Conservation (phyloP, 2,888 invertebrate species). For the Blomia tropicalis region DNA sequence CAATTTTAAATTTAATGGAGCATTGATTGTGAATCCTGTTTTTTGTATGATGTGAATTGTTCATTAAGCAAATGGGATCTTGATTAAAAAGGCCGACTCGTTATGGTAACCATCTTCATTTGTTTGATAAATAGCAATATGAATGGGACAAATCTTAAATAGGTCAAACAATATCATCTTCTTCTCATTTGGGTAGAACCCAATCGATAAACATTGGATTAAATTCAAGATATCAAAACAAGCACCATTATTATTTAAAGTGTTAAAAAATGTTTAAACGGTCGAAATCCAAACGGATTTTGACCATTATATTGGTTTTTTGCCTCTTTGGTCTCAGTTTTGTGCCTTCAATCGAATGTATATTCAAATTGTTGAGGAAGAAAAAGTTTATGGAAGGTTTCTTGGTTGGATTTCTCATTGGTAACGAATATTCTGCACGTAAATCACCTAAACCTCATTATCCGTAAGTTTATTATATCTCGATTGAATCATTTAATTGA, state of each 20-base stretch:
- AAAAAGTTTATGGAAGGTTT: slow-evolving; percentile 16
- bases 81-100: neutral
- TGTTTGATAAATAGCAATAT: too few relatives aligned
- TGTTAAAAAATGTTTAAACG: neutral
- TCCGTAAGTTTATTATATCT: neutral
- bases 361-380: neutral
- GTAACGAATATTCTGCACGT: neutral
- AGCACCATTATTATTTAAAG: neutral
- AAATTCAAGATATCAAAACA: too few relatives aligned
- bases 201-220: too few relatives aligned
- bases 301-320: neutral
- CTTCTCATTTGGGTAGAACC: neutral
- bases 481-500: too few relatives aligned
- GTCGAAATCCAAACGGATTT: neutral
- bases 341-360: slow-evolving; percentile 5
- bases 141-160: too few relatives aligned
- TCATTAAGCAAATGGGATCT: too few relatives aligned
- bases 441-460: neutral
- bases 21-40: neutral
- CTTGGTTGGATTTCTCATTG: slow-evolving; percentile 7
- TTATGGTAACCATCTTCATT: neutral
- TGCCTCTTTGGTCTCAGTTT: neutral
- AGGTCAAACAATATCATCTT: neutral
- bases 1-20: neutral
- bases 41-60: neutral